Evolutionary conservation across 2,888 invertebrate genomes (phyloP).

Genomic region (Tetrapedia diversipes): DNA sequence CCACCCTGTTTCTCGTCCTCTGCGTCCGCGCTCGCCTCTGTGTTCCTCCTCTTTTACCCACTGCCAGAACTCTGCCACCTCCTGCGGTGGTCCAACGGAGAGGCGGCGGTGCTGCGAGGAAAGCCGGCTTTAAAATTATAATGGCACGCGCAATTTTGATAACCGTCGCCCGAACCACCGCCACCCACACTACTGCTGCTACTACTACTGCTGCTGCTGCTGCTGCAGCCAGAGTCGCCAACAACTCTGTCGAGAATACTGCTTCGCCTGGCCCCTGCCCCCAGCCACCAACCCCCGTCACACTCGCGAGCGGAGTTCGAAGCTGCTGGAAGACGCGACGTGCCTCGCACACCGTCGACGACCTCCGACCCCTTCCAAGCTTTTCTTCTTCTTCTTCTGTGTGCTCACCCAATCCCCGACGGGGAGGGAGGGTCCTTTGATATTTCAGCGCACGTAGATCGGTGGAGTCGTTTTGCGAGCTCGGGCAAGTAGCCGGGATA

Average conservation of each 20-base stretch:
- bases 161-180: constrained; percentile 78
- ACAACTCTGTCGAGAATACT: constrained; percentile 42
- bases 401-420: constrained; percentile 46
- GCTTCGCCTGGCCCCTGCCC: constrained; percentile 1
- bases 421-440: constrained; percentile 34
- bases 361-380: constrained; percentile 11
- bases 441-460: constrained; percentile 58
- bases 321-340: constrained; percentile 29
- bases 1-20: constrained; percentile 54
- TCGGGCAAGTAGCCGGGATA: constrained; percentile 16
- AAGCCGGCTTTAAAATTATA: constrained; percentile 82
- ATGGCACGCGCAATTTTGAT: constrained; percentile 83
- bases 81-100: constrained; percentile 67
- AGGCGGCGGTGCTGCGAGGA: constrained; percentile 74
- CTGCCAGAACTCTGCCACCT: constrained; percentile 62
- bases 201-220: constrained; percentile 22
- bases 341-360: neutral
- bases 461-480: constrained; percentile 16
- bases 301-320: constrained; percentile 21
- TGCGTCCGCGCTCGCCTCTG: constrained; percentile 37
- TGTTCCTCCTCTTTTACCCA: constrained; percentile 58
- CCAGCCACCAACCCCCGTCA: no score
- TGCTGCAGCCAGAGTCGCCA: constrained; percentile 12
- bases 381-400: constrained; percentile 4
- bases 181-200: constrained; percentile 24